Conservation (phyloP, 2,888 invertebrate species). For the Aspidiotus rigidus region DNA sequence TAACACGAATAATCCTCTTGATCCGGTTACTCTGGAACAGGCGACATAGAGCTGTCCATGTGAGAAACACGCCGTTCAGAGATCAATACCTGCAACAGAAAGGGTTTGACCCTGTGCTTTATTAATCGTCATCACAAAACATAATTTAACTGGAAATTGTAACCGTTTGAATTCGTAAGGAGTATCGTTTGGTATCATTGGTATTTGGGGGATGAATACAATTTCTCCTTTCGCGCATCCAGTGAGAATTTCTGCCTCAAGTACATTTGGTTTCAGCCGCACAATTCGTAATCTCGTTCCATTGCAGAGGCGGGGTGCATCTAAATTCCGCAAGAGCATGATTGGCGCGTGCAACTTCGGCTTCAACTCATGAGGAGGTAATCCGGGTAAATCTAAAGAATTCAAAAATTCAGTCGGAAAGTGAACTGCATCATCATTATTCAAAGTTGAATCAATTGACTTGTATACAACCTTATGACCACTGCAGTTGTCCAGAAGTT, state of each 20-base stretch:
- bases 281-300: not conserved
- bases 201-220: conserved; percentile 40
- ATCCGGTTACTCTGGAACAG: conserved; percentile 10
- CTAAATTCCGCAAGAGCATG: conserved; percentile 37
- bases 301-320: conserved; percentile 28
- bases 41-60: conserved; percentile 42
- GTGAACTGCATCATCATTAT: not conserved
- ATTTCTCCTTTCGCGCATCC: conserved; percentile 38
- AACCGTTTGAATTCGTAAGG: conserved; percentile 39
- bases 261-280: not conserved
- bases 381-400: conserved; percentile 36
- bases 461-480: no score
- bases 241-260: conserved; percentile 13
- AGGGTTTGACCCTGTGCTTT: conserved; percentile 43
- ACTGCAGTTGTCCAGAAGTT: no score
- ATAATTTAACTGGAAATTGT: conserved; percentile 40
- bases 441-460: conserved; percentile 14
- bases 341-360: conserved; percentile 38
- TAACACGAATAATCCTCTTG: not conserved
- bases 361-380: conserved; percentile 37
- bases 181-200: conserved; percentile 41
- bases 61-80: conserved; percentile 41
- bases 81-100: conserved; percentile 41
- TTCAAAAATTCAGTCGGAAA: conserved; percentile 23
- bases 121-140: conserved; percentile 42